Evolutionary conservation across 2,797 vertebrate species (phyloP).

Genomic region (Enoplosus armatus): DNA sequence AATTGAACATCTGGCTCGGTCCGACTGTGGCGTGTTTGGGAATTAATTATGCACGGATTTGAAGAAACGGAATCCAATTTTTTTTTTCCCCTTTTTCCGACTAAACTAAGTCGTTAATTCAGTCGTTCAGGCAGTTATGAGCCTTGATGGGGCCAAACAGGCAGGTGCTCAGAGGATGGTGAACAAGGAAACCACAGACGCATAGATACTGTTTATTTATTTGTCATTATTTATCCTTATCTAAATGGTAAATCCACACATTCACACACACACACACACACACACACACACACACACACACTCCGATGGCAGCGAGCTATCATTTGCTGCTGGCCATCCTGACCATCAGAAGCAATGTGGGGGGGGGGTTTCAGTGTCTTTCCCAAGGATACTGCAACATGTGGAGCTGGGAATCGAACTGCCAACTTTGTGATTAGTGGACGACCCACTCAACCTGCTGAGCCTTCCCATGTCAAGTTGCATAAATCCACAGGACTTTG

Average conservation of each 20-base stretch:
- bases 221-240: too few species aligned
- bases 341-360: too few species aligned
- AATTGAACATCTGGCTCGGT: conserved; percentile 83
- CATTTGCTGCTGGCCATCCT: too few species aligned
- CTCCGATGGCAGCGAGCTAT: too few species aligned
- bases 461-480: too few species aligned
- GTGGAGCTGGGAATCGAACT: too few species aligned
- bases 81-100: background rate
- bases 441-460: background rate
- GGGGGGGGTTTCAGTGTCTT: too few species aligned
- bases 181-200: background rate
- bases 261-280: too few species aligned
- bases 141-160: conserved; percentile 57
- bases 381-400: too few species aligned
- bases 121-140: conserved; percentile 67
- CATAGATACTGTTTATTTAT: too few species aligned
- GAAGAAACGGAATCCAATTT: conserved; percentile 43
- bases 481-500: too few species aligned
- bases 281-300: background rate
- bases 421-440: background rate
- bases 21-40: conserved; percentile 44
- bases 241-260: too few species aligned
- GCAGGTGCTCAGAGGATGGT: conserved; percentile 63
- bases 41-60: conserved; percentile 73
- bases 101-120: conserved; percentile 66